Base-by-base conservation (phyloP, 2,113 vertebrate species). In the Mellivora capensis region DNA sequence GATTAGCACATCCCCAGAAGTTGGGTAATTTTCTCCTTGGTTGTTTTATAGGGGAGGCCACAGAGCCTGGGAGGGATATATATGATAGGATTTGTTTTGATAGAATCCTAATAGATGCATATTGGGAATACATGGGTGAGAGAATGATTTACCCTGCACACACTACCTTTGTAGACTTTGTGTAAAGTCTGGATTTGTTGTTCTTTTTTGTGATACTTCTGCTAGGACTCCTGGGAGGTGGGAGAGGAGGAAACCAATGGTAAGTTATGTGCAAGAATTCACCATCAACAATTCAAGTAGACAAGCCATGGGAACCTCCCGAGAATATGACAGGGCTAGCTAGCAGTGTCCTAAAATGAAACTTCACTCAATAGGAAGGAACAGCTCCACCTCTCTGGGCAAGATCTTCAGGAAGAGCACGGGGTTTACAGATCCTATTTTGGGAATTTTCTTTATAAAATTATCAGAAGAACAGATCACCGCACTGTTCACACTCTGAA, bases 121-220 rank as follows among this genome's bases (percentile, higher is more conserved):
- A 0, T 4, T 6, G 74, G 61, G 27, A 10, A 14, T 49, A 10
- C 21, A 3, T 12, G 21, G 42, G 21, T 13, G 31, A 62, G 6
- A 59, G 27, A 27, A 52, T 64, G 42, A 34, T 12, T 27, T 29
- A 12, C 47, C n/a, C 29, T 11, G 9, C 5, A 4, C 44, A 17
- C 10, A 39, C 67, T 39, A 3, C 20, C 42, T 89, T 59, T 76
- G 74, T 47, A 62, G n/a, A 88, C 17, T n/a, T 27, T 17, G 6
- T 23, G 9, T 44, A 59, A 52, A 81, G 25, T 34, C 69, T 44
- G 69, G 34, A 10, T 79, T 86, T 94, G 14, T 47, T 37, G 9
- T 77, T 92, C 7, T 64, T 72, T 76, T n/a, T 93, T 34, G 47
- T 4, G 12, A 94, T n/a, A 34, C 31, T 87, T 94, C 83, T 79